phyloP scores from a whole-genome alignment of 2,888 invertebrate genomes.

The Sminthurides aquaticus region DNA sequence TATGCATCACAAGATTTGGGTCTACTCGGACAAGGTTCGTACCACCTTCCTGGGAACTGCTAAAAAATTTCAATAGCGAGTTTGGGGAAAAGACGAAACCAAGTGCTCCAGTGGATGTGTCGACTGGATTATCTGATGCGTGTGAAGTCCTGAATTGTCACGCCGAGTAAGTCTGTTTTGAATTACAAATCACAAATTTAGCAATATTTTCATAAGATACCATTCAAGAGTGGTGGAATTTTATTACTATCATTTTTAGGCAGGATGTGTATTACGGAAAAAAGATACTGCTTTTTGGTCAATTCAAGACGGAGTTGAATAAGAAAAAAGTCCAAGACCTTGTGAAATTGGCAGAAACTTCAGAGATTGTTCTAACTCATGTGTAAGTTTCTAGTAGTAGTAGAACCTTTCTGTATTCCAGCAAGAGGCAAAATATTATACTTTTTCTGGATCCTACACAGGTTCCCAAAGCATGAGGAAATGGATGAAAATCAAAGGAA shows the following conservation, averaged over 20 bases:
- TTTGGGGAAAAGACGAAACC: conserved; percentile 5
- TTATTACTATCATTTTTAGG: conserved; percentile 26
- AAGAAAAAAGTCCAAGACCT: conserved; percentile 1
- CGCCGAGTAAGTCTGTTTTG: conserved; percentile 24
- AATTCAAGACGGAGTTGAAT: conserved; percentile 17
- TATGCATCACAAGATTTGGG: conserved; percentile 26
- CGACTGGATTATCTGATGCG: conserved; percentile 12
- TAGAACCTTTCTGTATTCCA: too few relatives aligned
- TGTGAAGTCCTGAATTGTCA: conserved; percentile 15
- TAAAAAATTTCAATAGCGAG: conserved; percentile 14
- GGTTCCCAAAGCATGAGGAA: conserved; percentile 20
- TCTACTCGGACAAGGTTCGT: conserved; percentile 13
- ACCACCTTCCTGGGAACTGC: conserved; percentile 20
- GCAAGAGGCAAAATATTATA: too few relatives aligned
- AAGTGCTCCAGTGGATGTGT: conserved; percentile 3
- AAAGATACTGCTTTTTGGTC: conserved; percentile 32
- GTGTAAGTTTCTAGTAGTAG: too few relatives aligned
- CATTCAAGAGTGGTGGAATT: too few relatives aligned
- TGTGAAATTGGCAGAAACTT: too few relatives aligned
- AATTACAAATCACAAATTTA: neutral
- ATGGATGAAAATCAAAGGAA: conserved; percentile 21
- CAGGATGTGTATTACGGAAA: conserved; percentile 26
- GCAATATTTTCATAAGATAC: neutral
- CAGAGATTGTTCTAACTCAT: too few relatives aligned
- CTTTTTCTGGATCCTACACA: too few relatives aligned